These are phyloP conservation scores for Spodoptera picta DNA, from an alignment of 2,888 invertebrate species.

Conservation along the genomic window DNA sequence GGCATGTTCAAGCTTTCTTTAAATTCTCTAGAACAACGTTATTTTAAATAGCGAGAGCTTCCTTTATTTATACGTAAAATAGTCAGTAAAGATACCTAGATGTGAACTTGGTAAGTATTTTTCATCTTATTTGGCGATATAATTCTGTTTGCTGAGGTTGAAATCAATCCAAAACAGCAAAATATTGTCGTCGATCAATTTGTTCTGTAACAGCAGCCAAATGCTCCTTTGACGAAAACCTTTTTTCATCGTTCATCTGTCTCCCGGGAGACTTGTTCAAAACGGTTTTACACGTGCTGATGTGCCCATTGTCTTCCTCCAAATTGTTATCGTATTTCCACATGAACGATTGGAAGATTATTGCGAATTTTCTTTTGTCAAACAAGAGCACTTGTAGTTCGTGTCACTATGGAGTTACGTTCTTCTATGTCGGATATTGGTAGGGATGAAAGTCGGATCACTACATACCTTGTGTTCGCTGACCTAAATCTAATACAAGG, in stretches of 20 bases:
- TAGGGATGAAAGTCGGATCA: constrained; percentile 40
- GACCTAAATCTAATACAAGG: constrained; percentile 26
- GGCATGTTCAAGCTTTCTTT: constrained; percentile 9
- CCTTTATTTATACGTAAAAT: constrained; percentile 1
- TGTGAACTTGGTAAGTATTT: too few relatives aligned
- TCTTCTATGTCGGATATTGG: constrained; percentile 32
- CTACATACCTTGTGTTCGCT: constrained; percentile 33
- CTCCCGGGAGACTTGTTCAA: constrained; percentile 14
- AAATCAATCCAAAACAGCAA: not conserved
- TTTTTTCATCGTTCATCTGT: constrained; percentile 13
- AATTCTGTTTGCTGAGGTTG: too few relatives aligned
- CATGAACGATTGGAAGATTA: constrained; percentile 42
- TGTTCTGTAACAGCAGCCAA: constrained; percentile 1
- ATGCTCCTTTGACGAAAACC: constrained; percentile 5
- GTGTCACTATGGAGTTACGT: not conserved
- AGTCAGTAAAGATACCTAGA: too few relatives aligned
- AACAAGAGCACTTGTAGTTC: constrained; percentile 21
- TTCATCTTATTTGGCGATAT: too few relatives aligned
- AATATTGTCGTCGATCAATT: too few relatives aligned
- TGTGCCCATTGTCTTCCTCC: constrained; percentile 15
- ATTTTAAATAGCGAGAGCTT: constrained; percentile 14
- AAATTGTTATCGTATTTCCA: constrained; percentile 48
- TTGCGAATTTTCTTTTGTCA: constrained; percentile 45
- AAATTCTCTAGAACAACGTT: constrained; percentile 11
- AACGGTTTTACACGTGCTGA: constrained; percentile 32